These are phyloP conservation scores for Ornithoptera alexandrae DNA, from an alignment of 2,888 invertebrate species.

Conservation along the genomic window DNA sequence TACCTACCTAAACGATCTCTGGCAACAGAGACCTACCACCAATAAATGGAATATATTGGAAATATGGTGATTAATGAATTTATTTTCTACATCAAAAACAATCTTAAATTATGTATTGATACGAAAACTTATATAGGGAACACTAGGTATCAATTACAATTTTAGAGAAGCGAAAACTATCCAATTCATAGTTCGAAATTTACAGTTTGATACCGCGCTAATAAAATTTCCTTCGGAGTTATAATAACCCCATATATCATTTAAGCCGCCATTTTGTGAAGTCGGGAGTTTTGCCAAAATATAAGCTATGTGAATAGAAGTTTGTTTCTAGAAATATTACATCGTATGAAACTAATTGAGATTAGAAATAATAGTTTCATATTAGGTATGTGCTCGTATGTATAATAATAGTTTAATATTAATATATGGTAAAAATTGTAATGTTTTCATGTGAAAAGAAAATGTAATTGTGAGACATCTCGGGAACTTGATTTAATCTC, in stretches of 20 bases:
- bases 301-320: constrained; percentile 17
- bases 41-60: too few species aligned
- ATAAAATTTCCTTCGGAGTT: constrained; percentile 26
- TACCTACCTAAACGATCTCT: too few species aligned
- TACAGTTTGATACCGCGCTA: constrained; percentile 21
- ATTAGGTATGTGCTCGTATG: background rate
- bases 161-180: constrained; percentile 15
- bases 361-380: background rate
- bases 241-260: constrained; percentile 28
- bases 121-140: background rate
- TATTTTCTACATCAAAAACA: too few species aligned
- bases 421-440: too few species aligned
- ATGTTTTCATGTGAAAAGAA: too few species aligned
- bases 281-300: constrained; percentile 26
- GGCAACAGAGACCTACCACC: too few species aligned
- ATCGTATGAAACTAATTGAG: constrained; percentile 1
- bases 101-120: too few species aligned
- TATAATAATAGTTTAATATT: too few species aligned
- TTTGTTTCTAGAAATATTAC: constrained; percentile 1
- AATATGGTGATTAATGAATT: too few species aligned
- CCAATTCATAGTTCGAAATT: constrained; percentile 13
- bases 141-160: background rate
- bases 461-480: too few species aligned
- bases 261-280: constrained; percentile 18
- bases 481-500: too few species aligned